Percentiles rank a stretch among this genome's conserved stretches.
Evolutionary conservation across 2,797 vertebrate genomes (phyloP).

Genomic region (Sebastes iracundus): DNA sequence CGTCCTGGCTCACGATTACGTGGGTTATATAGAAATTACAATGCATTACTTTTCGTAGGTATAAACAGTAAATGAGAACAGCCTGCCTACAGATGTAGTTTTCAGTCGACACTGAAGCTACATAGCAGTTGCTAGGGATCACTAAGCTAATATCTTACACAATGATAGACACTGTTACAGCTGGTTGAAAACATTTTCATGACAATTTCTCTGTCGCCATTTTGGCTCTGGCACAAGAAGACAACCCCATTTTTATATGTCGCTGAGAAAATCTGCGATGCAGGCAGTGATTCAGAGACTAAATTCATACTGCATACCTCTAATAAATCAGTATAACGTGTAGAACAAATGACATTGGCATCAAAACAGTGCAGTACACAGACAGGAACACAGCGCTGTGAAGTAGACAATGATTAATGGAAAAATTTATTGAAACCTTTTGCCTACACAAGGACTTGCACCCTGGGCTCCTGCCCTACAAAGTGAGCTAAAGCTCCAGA

Average conservation of each 20-base stretch:
- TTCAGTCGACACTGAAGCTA: neutral
- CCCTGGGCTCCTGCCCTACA: slow-evolving; percentile 22
- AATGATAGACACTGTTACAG: neutral
- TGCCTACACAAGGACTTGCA: slow-evolving; percentile 37
- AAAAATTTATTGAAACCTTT: slow-evolving; percentile 18
- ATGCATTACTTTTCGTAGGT: too few relatives aligned
- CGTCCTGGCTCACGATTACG: too few relatives aligned
- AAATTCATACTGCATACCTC: neutral
- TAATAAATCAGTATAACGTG: neutral
- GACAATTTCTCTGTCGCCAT: neutral
- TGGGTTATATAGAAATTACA: too few relatives aligned
- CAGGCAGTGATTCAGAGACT: neutral
- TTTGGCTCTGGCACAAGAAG: neutral
- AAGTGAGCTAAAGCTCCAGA: slow-evolving; percentile 14
- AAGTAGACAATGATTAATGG: slow-evolving; percentile 52
- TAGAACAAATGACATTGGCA: slow-evolving; percentile 2
- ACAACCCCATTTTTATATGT: neutral
- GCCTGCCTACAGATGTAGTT: neutral
- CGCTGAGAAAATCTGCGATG: neutral
- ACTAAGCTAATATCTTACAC: neutral
- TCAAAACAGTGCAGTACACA: neutral
- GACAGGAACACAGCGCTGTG: slow-evolving; percentile 13
- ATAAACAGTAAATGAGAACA: too few relatives aligned
- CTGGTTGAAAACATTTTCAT: neutral
- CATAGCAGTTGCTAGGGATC: neutral